Evolutionary conservation across 1,140 invertebrate genomes (phyloP).

Genomic region (Diabrotica undecimpunctata): DNA sequence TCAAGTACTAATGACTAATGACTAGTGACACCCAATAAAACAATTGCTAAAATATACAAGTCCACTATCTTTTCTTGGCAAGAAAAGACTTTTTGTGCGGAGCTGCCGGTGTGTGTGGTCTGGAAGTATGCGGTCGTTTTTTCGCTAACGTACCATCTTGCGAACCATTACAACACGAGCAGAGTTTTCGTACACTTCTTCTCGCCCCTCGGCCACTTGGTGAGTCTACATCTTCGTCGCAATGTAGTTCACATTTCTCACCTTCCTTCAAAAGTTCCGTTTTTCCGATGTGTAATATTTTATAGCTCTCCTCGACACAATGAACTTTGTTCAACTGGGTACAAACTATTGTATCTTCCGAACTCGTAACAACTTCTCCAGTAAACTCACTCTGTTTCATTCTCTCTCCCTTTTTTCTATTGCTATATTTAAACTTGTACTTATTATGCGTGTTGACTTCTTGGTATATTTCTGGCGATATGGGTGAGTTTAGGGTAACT

Average conservation of each 20-base stretch:
- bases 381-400: constrained; percentile 30
- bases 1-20: constrained; percentile 35
- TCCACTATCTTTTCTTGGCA: constrained; percentile 47
- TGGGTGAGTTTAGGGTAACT: constrained; percentile 44
- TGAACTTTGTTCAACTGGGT: constrained; percentile 31
- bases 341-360: constrained; percentile 40
- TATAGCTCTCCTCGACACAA: constrained; percentile 31
- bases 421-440: constrained; percentile 46
- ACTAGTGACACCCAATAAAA: constrained; percentile 37
- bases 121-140: constrained; percentile 38
- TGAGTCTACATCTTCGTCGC: constrained; percentile 34
- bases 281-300: constrained; percentile 35
- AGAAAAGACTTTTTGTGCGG: constrained; percentile 42
- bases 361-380: constrained; percentile 39
- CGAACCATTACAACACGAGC: constrained; percentile 43
- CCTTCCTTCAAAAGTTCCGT: constrained; percentile 35
- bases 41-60: constrained; percentile 30
- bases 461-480: constrained; percentile 37
- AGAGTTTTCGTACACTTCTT: constrained; percentile 39
- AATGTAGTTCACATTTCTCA: constrained; percentile 38
- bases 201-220: constrained; percentile 37
- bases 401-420: constrained; percentile 42
- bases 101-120: constrained; percentile 33
- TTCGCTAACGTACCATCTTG: constrained; percentile 33
- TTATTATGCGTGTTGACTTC: constrained; percentile 38